Evolutionary conservation across 2,113 vertebrate species (phyloP).

Genomic region (Ancistrus triradiatus): DNA sequence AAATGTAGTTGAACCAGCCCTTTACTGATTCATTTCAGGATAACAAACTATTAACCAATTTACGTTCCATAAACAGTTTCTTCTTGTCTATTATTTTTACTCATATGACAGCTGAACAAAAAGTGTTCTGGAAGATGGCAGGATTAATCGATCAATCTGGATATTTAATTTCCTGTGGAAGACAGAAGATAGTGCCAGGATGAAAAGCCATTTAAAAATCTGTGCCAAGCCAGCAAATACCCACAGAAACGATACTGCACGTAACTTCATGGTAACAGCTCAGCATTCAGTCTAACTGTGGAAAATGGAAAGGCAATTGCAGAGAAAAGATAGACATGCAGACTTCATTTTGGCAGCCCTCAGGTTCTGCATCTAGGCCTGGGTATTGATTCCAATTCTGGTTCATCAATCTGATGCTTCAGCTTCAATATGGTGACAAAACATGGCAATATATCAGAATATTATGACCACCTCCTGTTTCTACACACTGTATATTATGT

Average conservation of each 20-base stretch:
- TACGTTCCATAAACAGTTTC: neutral
- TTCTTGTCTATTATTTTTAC: neutral
- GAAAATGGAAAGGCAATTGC: conserved; percentile 2
- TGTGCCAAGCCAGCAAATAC: neutral
- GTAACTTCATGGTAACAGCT: conserved; percentile 5
- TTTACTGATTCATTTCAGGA: no score
- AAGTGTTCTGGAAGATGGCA: conserved; percentile 22
- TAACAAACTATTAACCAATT: no score
- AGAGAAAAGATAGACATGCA: conserved; percentile 18
- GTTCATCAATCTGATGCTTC: no score
- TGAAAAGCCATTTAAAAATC: conserved; percentile 28
- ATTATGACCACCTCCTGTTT: no score
- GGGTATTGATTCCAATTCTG: no score
- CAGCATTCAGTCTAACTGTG: neutral
- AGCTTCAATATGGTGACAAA: no score
- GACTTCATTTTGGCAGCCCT: conserved; percentile 1
- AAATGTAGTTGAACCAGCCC: no score
- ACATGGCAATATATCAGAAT: no score
- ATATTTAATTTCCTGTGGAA: conserved; percentile 59
- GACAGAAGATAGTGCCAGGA: conserved; percentile 17
- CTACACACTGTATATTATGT: no score
- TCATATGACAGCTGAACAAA: conserved; percentile 1
- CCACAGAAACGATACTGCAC: conserved; percentile 12
- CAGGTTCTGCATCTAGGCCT: no score
- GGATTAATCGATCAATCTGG: conserved; percentile 42